Evolutionary conservation across 1,140 invertebrate genomes (phyloP), one percentile per base, ranked within the genome.

Genomic region (Hesperophylax magnus): DNA sequence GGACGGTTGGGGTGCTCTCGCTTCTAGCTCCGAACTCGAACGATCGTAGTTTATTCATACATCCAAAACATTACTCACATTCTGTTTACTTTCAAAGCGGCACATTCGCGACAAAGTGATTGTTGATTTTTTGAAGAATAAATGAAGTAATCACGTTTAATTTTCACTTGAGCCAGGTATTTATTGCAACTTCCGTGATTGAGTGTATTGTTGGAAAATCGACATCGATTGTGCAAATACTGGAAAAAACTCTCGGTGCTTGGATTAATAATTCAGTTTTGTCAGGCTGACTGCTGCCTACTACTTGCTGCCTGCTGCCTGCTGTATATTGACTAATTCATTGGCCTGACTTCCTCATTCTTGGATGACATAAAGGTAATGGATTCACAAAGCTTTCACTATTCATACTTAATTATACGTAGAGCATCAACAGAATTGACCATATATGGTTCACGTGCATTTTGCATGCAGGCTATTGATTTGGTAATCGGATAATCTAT

Each of bases 221-320:
- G 52, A 63, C 58, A 79, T 79, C 78, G 78, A 74, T 74, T 79
- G 78, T 79, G 78, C 78, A 79, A 79, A 76, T 65, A 76, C 60
- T 47, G 52, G 34, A 54, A 65, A 78, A 79, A 80, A 75, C 58
- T 80, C 47, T 31, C 11, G 63, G 58, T 27, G 78, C 47, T 80
- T 75, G 69, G 69, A 80, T 80, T 75, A 76, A 80, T 65, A 75
- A 63, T 80, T 80, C 20, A 80, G 56, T 80, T 31, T 22, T 75
- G 65, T 39, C 34, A 54, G 27, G 78, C 56, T 47, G 71, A 52
- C 22, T 80, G n/a, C 22, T 74, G 14, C 31, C 56, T 39, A 27
- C 27, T 2, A 27, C 27, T 27, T n/a, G n/a, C n/a, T n/a, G n/a
- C n/a, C 7, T 47, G 11, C 39, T 47, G 39, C 39, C 11, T 11